Evolutionary conservation across 2,888 invertebrate species (phyloP).

Genomic region (Pyrrhosoma nymphula): DNA sequence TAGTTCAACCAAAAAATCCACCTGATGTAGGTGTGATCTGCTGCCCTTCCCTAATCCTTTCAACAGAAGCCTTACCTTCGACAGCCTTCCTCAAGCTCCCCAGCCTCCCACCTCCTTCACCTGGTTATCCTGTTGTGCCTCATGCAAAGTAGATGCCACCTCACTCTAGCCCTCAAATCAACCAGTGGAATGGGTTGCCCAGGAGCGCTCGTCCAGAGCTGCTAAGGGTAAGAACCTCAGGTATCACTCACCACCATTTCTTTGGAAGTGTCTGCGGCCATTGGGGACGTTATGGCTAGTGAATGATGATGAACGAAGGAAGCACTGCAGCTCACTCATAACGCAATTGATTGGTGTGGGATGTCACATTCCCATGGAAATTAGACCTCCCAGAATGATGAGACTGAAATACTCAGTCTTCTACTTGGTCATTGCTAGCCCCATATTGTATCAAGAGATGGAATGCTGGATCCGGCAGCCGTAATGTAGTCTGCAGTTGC

Average conservation of each 20-base stretch:
- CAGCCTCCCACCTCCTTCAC: not conserved
- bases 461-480: conserved; percentile 2
- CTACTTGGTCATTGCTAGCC: not conserved
- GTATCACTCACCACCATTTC: conserved; percentile 65
- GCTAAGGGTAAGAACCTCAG: conserved; percentile 66
- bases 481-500: not conserved
- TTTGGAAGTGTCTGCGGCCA: conserved; percentile 58
- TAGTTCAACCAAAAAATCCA: conserved; percentile 58
- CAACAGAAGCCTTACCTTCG: not conserved
- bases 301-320: conserved; percentile 46
- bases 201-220: conserved; percentile 65
- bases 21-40: conserved; percentile 45
- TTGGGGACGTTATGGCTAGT: conserved; percentile 54
- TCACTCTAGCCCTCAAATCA: conserved; percentile 56
- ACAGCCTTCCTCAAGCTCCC: conserved; percentile 59
- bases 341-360: conserved; percentile 49
- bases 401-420: not conserved
- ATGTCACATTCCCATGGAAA: not conserved
- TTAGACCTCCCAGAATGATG: not conserved
- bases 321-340: conserved; percentile 67
- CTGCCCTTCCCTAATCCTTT: conserved; percentile 9
- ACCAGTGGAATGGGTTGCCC: conserved; percentile 61
- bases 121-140: conserved; percentile 30
- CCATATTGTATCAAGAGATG: conserved; percentile 22
- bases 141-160: conserved; percentile 54